Evolutionary conservation across 2,113 vertebrate genomes (phyloP), one percentile per base, ranked within the genome.

Genomic region (Clarias magur): DNA sequence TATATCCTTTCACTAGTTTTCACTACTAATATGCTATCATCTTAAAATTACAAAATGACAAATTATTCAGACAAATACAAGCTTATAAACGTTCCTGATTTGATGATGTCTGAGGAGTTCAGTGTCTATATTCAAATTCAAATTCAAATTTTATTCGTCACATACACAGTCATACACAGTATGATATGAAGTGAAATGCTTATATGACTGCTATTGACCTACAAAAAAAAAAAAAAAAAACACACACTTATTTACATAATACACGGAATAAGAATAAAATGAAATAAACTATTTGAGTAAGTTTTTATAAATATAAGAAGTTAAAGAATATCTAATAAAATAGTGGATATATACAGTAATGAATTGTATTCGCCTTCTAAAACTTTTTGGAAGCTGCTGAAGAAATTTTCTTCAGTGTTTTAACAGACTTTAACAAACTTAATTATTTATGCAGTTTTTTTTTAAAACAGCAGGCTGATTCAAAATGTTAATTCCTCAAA

Each of bases 321-420:
- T n/a, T n/a, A n/a, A n/a, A n/a, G n/a, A n/a, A n/a, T n/a, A n/a
- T n/a, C n/a, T n/a, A n/a, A n/a, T n/a, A n/a, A n/a, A n/a, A n/a
- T n/a, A n/a, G n/a, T n/a, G n/a, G n/a, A n/a, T n/a, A n/a, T n/a
- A n/a, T n/a, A n/a, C n/a, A n/a, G n/a, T n/a, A n/a, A n/a, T n/a
- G n/a, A n/a, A n/a, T n/a, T n/a, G n/a, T n/a, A n/a, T 15, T 68
- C 3, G 13, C 27, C 4, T 30, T 30, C 27, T 67, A 34, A 34
- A 38, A 59, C 54, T 59, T 73, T 70, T 59, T 19, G 25, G 13
- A 68, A 83, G 42, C 27, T 54, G 82, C 82, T 83, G 82, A n/a
- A 54, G 30, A 34, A 10, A 83, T 83, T 68, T 30, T 70, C 65
- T 54, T 68, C 82, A 68, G n/a, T 65, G 27, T 27, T 57, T 9